Base-by-base conservation (phyloP, 37 sponge, comb jelly and placozoan genomes). In the Tethya wilhelma region DNA sequence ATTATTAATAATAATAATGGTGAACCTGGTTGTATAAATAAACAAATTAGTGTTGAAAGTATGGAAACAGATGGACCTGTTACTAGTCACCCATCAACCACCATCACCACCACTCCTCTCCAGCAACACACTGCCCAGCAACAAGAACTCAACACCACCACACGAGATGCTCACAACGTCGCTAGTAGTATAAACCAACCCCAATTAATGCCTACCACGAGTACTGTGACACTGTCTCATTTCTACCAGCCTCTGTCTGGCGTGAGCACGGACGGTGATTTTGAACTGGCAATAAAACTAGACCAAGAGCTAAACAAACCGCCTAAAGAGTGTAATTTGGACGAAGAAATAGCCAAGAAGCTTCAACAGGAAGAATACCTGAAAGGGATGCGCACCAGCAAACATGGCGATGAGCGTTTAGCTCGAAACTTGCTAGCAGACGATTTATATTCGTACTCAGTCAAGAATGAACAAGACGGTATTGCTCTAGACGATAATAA, bases 281-380 rank as follows among this genome's bases (percentile, higher is more conserved):
- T 28, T 26, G 26, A 58, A 26, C 59, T 58, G 23, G 59, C 59
- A 58, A 28, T 58, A 7, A 26, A 58, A 7, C 26, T 58, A 26
- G 26, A 58, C 59, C 23, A 58, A 7, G 26, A 58, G 26, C 59
- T 58, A 23, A 58, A 58, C 59, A 28, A 58, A 3, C 23, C 26
- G 23, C 26, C 59, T 58, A 58, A 26, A 23, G 26, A 58, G 9
- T 2, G 3, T 58, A 2, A 23, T 58, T 58, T 7, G 9, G 66
- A 64, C 31, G 66, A 6, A 64, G 34, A 33, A 36, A 3, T 64
- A 19, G 66, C 66, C 19, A 2, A 36, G 19, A 6, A 64, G 32
- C 66, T 64, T n/a, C 66, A 64, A 30, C 34, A 64, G 32, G 66
- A 64, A 20, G 66, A 64, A 30, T 64, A 64, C 34, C 19, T 49